phyloP scores from a whole-genome alignment of 2,113 vertebrate species.

The Ceyx melanurus region DNA sequence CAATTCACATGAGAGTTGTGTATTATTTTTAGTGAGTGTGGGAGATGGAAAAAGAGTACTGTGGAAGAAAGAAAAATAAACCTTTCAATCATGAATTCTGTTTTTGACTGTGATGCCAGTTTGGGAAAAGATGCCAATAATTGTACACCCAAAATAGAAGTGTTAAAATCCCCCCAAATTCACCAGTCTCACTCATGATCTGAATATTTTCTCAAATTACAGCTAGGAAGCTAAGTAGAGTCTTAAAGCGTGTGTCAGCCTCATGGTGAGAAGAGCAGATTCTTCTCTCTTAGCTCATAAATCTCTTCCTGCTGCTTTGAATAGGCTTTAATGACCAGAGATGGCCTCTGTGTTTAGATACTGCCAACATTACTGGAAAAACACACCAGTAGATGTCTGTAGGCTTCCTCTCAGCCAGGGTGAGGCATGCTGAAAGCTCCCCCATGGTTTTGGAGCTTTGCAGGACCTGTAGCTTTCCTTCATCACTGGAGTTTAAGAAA shows the following conservation, averaged over 20 bases:
- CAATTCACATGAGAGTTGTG: conserved; percentile 19
- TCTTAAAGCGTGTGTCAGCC: background rate
- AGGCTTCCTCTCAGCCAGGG: background rate
- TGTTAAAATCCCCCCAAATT: conserved; percentile 37
- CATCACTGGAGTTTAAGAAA: background rate
- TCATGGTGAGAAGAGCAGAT: background rate
- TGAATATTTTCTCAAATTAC: conserved; percentile 3
- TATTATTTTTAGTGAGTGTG: conserved; percentile 50
- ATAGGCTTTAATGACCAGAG: background rate
- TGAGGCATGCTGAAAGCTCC: accelerated
- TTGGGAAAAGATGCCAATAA: conserved; percentile 25
- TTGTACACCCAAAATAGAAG: conserved; percentile 19
- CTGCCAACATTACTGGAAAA: background rate
- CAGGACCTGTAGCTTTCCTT: background rate
- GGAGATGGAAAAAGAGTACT: conserved; percentile 7
- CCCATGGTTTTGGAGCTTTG: background rate
- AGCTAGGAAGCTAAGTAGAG: background rate
- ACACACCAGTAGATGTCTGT: accelerated
- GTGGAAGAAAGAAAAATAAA: conserved; percentile 36
- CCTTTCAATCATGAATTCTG: conserved; percentile 32
- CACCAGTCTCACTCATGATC: conserved; percentile 19
- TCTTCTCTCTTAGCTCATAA: background rate
- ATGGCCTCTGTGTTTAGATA: background rate
- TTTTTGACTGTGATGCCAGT: background rate
- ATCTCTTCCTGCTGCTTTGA: background rate